Evolutionary conservation across 2,888 invertebrate genomes (phyloP).

Genomic region (Chloromyia formosa): DNA sequence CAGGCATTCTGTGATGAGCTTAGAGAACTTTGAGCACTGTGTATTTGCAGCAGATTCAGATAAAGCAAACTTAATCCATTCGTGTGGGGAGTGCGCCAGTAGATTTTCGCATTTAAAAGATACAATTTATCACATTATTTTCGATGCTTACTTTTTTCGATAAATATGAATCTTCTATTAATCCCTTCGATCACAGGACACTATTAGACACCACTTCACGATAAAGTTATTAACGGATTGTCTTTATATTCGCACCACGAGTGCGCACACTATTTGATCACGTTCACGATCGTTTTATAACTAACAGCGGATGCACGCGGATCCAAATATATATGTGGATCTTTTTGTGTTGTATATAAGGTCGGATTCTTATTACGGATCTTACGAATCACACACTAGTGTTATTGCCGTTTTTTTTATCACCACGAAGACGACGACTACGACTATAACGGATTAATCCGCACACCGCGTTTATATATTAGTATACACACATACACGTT

Average conservation of each 20-base stretch:
- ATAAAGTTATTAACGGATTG: background rate
- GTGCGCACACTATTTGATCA: constrained; percentile 18
- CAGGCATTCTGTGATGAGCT: too few relatives aligned
- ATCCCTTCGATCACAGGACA: background rate
- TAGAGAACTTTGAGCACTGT: too few relatives aligned
- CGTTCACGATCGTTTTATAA: constrained; percentile 39
- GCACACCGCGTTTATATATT: background rate
- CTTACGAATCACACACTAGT: too few relatives aligned
- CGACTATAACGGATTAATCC: constrained; percentile 23
- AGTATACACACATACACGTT: too few relatives aligned
- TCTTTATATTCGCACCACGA: background rate
- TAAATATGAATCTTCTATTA: background rate
- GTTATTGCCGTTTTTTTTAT: constrained; percentile 8
- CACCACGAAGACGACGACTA: constrained; percentile 3
- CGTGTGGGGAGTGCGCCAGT: too few relatives aligned
- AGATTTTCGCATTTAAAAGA: background rate
- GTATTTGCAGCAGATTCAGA: too few relatives aligned
- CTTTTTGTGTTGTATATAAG: background rate
- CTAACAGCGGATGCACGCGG: constrained; percentile 31
- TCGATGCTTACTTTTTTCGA: constrained; percentile 25
- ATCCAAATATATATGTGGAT: background rate
- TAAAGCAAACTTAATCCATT: too few relatives aligned
- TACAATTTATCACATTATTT: background rate
- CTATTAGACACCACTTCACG: background rate
- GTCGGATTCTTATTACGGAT: background rate